Percentiles rank a stretch among this genome's conserved stretches.
These are phyloP conservation scores for Eristalinus aeneus DNA, from an alignment of 2,888 invertebrate genomes.

Conservation along the genomic window DNA sequence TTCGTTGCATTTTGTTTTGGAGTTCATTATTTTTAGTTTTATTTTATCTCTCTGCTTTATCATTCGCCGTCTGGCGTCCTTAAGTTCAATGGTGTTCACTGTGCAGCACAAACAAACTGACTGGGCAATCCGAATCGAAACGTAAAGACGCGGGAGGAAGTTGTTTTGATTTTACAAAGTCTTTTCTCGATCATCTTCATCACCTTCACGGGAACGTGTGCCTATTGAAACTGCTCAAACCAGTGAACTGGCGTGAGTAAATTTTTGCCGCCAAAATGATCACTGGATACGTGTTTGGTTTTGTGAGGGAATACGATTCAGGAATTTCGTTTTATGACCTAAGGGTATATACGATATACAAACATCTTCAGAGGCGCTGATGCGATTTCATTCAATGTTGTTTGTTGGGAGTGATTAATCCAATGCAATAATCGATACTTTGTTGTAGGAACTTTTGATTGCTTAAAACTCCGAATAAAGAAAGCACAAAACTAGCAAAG, in stretches of 20 bases:
- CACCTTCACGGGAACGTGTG: background rate
- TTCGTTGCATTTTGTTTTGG: constrained; percentile 12
- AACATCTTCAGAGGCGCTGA: background rate
- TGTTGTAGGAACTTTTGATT: background rate
- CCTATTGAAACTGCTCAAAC: background rate
- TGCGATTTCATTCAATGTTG: background rate
- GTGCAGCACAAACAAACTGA: background rate
- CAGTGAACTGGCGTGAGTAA: constrained; percentile 27
- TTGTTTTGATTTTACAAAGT: constrained; percentile 69
- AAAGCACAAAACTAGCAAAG: too few relatives aligned
- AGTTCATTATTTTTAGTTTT: constrained; percentile 46
- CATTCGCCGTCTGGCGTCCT: constrained; percentile 38
- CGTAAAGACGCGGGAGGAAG: constrained; percentile 60
- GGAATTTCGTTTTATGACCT: background rate
- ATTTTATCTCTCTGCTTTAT: constrained; percentile 4
- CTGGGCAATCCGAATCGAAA: constrained; percentile 40
- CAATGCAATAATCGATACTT: background rate
- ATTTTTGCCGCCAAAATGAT: constrained; percentile 62
- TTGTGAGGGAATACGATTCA: background rate
- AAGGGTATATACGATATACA: background rate
- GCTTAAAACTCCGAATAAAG: too few relatives aligned
- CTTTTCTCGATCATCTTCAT: constrained; percentile 3
- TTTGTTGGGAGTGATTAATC: background rate
- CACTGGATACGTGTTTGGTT: constrained; percentile 30
- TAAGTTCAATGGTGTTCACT: constrained; percentile 50